phyloP scores from a whole-genome alignment of 1,140 invertebrate species.

The Contarinia nasturtii region DNA sequence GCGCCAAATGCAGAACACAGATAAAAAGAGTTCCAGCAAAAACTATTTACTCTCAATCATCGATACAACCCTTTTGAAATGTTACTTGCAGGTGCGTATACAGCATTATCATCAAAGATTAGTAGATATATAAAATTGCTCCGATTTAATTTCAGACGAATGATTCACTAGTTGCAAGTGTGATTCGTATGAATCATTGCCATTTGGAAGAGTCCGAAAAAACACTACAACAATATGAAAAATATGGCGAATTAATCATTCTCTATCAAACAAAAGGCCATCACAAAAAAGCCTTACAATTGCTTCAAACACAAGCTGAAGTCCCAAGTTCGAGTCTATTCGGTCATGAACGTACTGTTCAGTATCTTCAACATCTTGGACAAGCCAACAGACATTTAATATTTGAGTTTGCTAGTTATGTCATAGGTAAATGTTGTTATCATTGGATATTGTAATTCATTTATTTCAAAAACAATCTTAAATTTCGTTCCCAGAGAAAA shows the following conservation, averaged over 20 bases:
- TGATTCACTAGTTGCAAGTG: slow-evolving; percentile 75
- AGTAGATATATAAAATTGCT: too few species aligned
- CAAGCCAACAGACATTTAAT: slow-evolving; percentile 75
- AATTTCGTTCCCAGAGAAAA: too few species aligned
- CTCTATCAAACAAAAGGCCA: slow-evolving; percentile 86
- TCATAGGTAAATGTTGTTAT: too few species aligned
- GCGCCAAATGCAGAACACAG: slow-evolving; percentile 22
- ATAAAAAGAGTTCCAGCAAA: slow-evolving; percentile 16
- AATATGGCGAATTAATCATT: slow-evolving; percentile 86
- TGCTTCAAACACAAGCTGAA: slow-evolving; percentile 64
- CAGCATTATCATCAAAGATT: too few species aligned
- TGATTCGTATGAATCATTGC: slow-evolving; percentile 87
- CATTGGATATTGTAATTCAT: too few species aligned
- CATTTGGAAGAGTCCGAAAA: slow-evolving; percentile 86
- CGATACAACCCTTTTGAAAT: slow-evolving; percentile 90
- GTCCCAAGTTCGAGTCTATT: slow-evolving; percentile 54
- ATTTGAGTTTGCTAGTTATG: slow-evolving; percentile 88
- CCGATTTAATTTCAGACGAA: slow-evolving; percentile 47
- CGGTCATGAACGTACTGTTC: slow-evolving; percentile 66
- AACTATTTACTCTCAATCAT: slow-evolving; percentile 75
- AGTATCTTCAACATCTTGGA: slow-evolving; percentile 82
- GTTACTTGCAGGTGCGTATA: slow-evolving; percentile 74
- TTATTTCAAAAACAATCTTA: too few species aligned
- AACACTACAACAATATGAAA: slow-evolving; percentile 67
- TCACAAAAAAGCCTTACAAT: slow-evolving; percentile 78